Conservation (phyloP, 2,797 vertebrate species). For the Eupleurogrammus muticus region DNA sequence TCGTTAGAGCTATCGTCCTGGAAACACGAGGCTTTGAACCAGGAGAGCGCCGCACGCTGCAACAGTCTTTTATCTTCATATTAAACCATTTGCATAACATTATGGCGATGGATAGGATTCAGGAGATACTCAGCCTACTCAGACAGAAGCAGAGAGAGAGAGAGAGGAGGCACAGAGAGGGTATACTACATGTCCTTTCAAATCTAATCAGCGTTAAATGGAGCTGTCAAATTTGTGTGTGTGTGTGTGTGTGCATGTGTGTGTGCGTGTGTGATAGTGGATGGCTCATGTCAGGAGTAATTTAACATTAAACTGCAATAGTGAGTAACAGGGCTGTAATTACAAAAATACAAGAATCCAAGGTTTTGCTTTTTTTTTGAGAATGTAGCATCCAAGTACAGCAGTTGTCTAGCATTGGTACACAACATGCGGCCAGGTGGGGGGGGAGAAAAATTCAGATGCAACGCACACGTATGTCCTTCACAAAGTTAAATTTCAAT, state of each 20-base stretch:
- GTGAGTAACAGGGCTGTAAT: constrained; percentile 71
- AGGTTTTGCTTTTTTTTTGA: constrained; percentile 39
- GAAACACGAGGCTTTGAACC: constrained; percentile 86
- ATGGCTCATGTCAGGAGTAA: constrained; percentile 75
- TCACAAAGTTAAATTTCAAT: constrained; percentile 40
- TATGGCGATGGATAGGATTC: constrained; percentile 76
- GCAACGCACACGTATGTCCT: constrained; percentile 43
- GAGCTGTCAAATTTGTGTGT: constrained; percentile 75
- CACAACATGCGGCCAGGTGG: constrained; percentile 43
- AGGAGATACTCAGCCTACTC: constrained; percentile 81
- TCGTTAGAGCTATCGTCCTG: constrained; percentile 86
- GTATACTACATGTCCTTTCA: constrained; percentile 84
- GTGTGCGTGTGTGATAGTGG: constrained; percentile 38
- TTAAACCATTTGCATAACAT: constrained; percentile 90
- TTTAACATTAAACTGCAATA: constrained; percentile 73
- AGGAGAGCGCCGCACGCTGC: constrained; percentile 78
- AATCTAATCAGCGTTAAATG: constrained; percentile 88
- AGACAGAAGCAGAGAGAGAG: constrained; percentile 61
- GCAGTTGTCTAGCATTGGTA: constrained; percentile 58
- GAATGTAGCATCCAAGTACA: constrained; percentile 61
- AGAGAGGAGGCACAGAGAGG: constrained; percentile 70
- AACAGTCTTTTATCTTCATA: constrained; percentile 88
- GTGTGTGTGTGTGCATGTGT: constrained; percentile 29
- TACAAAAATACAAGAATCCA: constrained; percentile 71
- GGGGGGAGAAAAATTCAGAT: constrained; percentile 18